A percentile compares a stretch with the other conserved stretches of the same genome.
These are phyloP conservation scores for Aleadryas rufinucha DNA, from an alignment of 2,113 vertebrate species.

Conservation along the genomic window DNA sequence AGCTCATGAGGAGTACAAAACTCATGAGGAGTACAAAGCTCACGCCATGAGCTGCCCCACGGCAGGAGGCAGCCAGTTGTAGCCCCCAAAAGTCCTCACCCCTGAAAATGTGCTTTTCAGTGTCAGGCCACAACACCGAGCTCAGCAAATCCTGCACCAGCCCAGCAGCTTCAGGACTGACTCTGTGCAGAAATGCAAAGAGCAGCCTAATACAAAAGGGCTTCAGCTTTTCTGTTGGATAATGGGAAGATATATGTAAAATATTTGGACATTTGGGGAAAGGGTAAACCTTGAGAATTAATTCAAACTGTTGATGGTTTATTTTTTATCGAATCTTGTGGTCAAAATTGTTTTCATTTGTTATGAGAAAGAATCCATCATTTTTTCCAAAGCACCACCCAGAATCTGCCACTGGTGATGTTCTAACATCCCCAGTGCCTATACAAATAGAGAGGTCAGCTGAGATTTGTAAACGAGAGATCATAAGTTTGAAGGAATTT, in stretches of 20 bases:
- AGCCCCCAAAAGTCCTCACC: neutral
- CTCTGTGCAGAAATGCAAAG: neutral
- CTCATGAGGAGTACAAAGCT: too few species aligned
- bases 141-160: neutral
- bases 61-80: neutral
- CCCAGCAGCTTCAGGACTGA: neutral
- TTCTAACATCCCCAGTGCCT: conserved; percentile 55
- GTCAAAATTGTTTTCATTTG: conserved; percentile 59
- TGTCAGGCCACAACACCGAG: neutral
- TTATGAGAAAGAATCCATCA: conserved; percentile 56
- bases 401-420: conserved; percentile 65
- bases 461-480: conserved; percentile 73
- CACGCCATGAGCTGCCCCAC: neutral
- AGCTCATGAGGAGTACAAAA: neutral
- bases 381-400: conserved; percentile 69
- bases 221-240: neutral
- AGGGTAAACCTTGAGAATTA: conserved; percentile 18
- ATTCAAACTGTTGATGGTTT: conserved; percentile 49
- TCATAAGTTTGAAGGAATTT: conserved; percentile 68
- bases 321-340: conserved; percentile 57
- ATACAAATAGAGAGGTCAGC: conserved; percentile 68
- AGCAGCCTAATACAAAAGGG: neutral
- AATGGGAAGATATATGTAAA: conserved; percentile 6
- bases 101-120: neutral
- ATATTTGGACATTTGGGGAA: neutral